Conservation (phyloP, 1,140 invertebrate species). For the Physella acuta region DNA sequence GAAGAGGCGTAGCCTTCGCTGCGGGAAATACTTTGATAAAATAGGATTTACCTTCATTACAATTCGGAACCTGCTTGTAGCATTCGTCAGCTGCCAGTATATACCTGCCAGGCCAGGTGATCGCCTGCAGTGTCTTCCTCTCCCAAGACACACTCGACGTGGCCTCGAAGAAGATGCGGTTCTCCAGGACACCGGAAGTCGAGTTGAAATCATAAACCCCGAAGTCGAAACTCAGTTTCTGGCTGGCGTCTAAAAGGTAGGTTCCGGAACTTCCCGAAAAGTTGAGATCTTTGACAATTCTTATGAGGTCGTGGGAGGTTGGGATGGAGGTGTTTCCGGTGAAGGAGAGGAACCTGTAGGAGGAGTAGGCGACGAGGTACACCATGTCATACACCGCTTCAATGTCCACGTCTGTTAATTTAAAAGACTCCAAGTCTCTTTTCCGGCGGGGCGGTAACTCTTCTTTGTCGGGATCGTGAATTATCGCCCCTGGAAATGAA, state of each 20-base stretch:
- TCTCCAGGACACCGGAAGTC: neutral
- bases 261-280: conserved; percentile 1
- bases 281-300: neutral
- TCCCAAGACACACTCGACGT: neutral
- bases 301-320: neutral
- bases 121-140: neutral
- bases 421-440: conserved; percentile 5
- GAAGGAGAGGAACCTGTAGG: neutral
- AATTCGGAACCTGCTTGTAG: conserved; percentile 9
- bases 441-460: too few species aligned
- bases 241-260: neutral
- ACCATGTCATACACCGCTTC: conserved; percentile 10
- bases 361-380: neutral
- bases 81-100: conserved; percentile 1
- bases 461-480: too few species aligned
- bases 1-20: too few species aligned
- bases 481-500: neutral
- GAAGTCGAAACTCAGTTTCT: conserved; percentile 7
- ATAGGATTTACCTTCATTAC: conserved; percentile 6
- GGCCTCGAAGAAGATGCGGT: conserved; percentile 4
- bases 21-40: too few species aligned
- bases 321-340: neutral
- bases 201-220: conserved; percentile 14
- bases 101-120: conserved; percentile 8
- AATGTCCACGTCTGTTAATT: neutral